A percentile compares a stretch with the other conserved stretches of the same genome.
These are phyloP conservation scores for Caradrina kadenii DNA, from an alignment of 2,888 invertebrate genomes.

Conservation along the genomic window DNA sequence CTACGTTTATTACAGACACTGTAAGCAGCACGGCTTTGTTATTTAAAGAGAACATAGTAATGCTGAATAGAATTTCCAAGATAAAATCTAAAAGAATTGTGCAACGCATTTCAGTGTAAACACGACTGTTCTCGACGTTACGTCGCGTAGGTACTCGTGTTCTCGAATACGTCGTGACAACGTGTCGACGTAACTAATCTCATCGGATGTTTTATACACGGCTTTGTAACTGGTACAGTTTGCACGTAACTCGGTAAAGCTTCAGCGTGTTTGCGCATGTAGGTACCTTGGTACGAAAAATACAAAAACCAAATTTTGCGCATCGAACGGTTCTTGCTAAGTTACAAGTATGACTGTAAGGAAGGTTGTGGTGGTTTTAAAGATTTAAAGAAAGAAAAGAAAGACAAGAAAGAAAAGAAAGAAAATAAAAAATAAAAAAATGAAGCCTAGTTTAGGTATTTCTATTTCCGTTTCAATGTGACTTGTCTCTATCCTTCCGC, in stretches of 20 bases:
- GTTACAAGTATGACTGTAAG: too few relatives aligned
- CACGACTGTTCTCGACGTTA: constrained; percentile 30
- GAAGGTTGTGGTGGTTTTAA: constrained; percentile 25
- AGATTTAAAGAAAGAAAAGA: neutral
- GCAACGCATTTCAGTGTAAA: constrained; percentile 23
- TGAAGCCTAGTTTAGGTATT: too few relatives aligned
- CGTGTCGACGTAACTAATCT: constrained; percentile 43
- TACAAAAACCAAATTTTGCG: too few relatives aligned
- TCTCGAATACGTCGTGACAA: constrained; percentile 4
- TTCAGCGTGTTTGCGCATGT: too few relatives aligned
- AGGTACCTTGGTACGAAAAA: too few relatives aligned
- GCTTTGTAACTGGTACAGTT: constrained; percentile 27
- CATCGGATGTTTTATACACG: constrained; percentile 47
- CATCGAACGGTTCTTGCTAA: too few relatives aligned
- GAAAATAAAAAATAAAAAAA: too few relatives aligned
- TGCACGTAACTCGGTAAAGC: too few relatives aligned
- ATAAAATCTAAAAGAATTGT: constrained; percentile 18
- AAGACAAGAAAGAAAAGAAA: too few relatives aligned
- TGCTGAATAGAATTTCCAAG: constrained; percentile 1
- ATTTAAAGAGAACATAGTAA: neutral
- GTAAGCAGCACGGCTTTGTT: neutral
- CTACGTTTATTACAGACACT: neutral
- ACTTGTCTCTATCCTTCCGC: constrained; percentile 17
- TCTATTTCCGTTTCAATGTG: neutral
- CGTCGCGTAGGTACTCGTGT: constrained; percentile 40